Conservation (phyloP, 2,797 vertebrate species). For the Lycodopsis pacificus region DNA sequence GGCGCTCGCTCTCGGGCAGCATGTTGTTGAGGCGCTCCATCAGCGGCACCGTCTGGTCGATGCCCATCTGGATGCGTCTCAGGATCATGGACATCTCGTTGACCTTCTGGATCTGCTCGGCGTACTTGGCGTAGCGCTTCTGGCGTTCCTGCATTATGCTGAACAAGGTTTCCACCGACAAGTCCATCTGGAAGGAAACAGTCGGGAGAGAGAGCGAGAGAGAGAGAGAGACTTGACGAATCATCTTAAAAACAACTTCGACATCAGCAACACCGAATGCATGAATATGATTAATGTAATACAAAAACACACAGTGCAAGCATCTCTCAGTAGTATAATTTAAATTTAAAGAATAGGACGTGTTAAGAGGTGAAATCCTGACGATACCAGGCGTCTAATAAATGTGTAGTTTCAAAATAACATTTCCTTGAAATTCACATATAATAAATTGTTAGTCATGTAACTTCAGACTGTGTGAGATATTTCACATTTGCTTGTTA, state of each 20-base stretch:
- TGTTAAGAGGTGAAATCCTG: neutral
- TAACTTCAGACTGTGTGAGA: neutral
- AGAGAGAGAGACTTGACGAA: conserved; percentile 3
- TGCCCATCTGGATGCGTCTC: conserved; percentile 98
- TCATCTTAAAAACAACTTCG: conserved; percentile 5
- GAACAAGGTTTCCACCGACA: conserved; percentile 94
- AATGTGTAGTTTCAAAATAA: neutral
- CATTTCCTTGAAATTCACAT: neutral
- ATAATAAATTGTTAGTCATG: neutral
- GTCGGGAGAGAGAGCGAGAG: neutral
- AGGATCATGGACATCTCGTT: conserved; percentile 99
- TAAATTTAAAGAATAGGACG: neutral
- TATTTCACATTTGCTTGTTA: neutral
- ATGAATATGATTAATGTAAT: neutral
- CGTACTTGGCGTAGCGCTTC: conserved; percentile 97
- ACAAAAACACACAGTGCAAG: too few relatives aligned
- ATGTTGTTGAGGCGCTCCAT: conserved; percentile 97
- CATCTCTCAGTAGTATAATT: neutral
- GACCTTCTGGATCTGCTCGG: conserved; percentile 99
- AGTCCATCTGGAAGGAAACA: conserved; percentile 89
- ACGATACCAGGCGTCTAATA: neutral
- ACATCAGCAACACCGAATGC: neutral
- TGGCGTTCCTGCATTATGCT: conserved; percentile 98
- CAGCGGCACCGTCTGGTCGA: conserved; percentile 96
- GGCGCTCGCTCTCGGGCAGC: conserved; percentile 93